phyloP scores from a whole-genome alignment of 2,113 vertebrate genomes.

The Colossoma macropomum region DNA sequence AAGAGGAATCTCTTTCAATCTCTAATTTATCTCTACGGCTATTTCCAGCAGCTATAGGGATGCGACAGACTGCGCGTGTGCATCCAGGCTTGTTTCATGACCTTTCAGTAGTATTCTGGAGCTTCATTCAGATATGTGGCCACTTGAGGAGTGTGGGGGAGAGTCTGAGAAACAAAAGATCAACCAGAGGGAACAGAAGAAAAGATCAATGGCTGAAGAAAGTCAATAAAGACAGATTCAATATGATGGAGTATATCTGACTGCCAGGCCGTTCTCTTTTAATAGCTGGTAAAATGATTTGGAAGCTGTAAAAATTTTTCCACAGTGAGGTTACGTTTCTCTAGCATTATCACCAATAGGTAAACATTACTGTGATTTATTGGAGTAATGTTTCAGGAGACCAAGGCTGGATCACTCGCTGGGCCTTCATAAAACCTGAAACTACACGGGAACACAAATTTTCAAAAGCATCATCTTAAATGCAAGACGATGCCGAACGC shows the following conservation, averaged over 20 bases:
- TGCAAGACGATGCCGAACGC: neutral
- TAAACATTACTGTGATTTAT: conserved; percentile 35
- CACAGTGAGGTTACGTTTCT: neutral
- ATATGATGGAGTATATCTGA: neutral
- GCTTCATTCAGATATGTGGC: conserved; percentile 30
- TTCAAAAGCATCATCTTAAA: neutral
- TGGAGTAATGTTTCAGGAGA: neutral
- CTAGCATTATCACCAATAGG: neutral
- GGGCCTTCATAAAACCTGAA: neutral
- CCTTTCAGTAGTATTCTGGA: conserved; percentile 38
- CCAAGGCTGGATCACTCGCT: neutral
- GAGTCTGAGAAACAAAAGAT: conserved; percentile 28
- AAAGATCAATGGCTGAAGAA: neutral
- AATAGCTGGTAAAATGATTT: conserved; percentile 39
- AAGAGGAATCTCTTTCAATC: conserved; percentile 51
- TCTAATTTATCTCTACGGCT: conserved; percentile 45
- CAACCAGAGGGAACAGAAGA: conserved; percentile 31
- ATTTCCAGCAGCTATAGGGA: conserved; percentile 45
- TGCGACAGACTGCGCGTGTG: conserved; percentile 21
- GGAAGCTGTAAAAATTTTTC: conserved; percentile 13
- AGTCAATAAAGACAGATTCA: conserved; percentile 19
- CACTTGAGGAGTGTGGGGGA: conserved; percentile 4
- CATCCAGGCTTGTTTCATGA: conserved; percentile 40
- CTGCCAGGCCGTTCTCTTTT: conserved; percentile 1
- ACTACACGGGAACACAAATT: neutral